Base-by-base conservation (phyloP, 2,113 vertebrate genomes). In the Balaenoptera acutorostrata region DNA sequence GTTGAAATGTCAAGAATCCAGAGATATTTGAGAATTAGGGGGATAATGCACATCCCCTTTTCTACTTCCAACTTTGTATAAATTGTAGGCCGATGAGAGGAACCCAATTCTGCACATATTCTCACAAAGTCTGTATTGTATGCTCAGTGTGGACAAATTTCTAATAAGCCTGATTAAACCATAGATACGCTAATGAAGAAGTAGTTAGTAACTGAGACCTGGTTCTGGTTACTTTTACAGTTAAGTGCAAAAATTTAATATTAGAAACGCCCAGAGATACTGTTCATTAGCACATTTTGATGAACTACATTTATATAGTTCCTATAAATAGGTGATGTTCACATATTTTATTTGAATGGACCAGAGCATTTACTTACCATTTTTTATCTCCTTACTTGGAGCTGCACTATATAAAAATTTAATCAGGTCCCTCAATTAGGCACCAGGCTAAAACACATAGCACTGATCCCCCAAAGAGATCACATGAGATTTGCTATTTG, bases 171-270 rank as follows among this genome's bases (percentile, higher is more conserved):
- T 88, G 88, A 69, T 74, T 96, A 96, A 93, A 46, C 21, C 25
- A 77, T 0, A 93, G 57, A 57, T n/a, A 57, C 5, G 41, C 17
- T 86, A 86, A 39, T 23, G 39, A 96, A 89, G 29, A 41, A 10
- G 8, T 71, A 2, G 9, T 44, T 49, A 89, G n/a, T n/a, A n/a
- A 36, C 9, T 68, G 23, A 23, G 31, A 92, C 7, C 39, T 69
- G 75, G n/a, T 18, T 96, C 46, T 55, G 41, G 25, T 55, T 63
- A 72, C 55, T 88, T 93, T 71, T 31, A 81, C 33, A 82, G 23
- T 91, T 90, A 52, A 96, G 36, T 31, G 6, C 39, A 71, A 97
- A 94, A 91, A 49, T 66, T 94, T 75, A 90, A 92, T 78, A 93
- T 78, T 88, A 89, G 66, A 77, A 96, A 90, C 61, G 10, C 10